Conservation (phyloP, 2,113 vertebrate genomes). For the Tragelaphus buxtoni region DNA sequence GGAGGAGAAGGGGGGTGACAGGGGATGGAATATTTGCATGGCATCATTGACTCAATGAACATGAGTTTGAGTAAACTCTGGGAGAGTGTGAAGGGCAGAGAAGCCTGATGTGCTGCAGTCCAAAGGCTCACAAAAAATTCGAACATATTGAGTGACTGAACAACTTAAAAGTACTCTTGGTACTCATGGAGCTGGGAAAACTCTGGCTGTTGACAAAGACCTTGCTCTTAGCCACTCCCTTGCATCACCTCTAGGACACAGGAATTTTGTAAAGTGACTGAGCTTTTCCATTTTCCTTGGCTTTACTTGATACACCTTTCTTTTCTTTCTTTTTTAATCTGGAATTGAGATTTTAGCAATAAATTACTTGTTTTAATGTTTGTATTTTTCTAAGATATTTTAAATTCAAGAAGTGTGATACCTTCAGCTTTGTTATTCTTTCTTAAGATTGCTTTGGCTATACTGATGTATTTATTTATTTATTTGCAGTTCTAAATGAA, state of each 20-base stretch:
- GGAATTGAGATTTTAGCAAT: background rate
- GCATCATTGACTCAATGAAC: background rate
- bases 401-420: background rate
- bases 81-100: background rate
- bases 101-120: background rate
- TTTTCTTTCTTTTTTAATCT: background rate
- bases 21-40: background rate
- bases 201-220: background rate
- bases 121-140: background rate
- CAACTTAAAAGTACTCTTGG: background rate
- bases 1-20: background rate
- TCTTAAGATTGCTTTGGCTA: background rate
- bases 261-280: background rate
- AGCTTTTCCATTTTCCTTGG: background rate
- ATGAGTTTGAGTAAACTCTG: background rate
- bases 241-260: background rate
- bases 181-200: background rate
- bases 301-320: background rate
- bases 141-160: background rate
- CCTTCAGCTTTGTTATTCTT: background rate
- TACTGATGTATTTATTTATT: background rate
- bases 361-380: background rate
- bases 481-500: background rate
- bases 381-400: background rate
- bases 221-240: accelerated